These are phyloP conservation scores for Leptopterna dolabrata DNA, from an alignment of 2,888 invertebrate genomes.

Conservation along the genomic window DNA sequence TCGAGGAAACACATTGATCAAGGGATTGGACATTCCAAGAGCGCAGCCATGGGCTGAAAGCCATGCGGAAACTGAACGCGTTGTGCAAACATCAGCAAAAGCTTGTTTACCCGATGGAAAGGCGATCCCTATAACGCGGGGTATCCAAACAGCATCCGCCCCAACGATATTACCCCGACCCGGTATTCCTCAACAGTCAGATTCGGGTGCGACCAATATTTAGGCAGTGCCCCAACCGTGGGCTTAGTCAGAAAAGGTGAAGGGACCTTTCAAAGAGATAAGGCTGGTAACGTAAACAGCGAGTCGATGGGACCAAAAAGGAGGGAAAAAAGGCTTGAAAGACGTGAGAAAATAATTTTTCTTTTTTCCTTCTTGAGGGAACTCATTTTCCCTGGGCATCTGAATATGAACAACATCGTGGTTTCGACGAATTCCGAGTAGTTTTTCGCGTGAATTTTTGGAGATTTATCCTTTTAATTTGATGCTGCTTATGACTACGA, in stretches of 20 bases:
- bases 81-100: slow-evolving; percentile 35
- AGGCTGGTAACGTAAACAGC: slow-evolving; percentile 12
- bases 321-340: background rate
- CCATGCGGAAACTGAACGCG: background rate
- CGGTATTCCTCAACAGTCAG: slow-evolving; percentile 13
- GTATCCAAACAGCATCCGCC: background rate
- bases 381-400: background rate
- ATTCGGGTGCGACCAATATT: slow-evolving; percentile 3
- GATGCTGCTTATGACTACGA: no score
- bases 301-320: background rate
- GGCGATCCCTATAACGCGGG: slow-evolving; percentile 3
- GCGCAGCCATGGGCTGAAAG: background rate
- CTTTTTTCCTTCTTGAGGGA: background rate
- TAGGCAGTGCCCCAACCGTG: background rate
- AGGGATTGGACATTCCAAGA: background rate
- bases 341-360: background rate
- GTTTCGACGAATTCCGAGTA: no score
- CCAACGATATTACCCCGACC: background rate
- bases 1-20: background rate
- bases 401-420: background rate
- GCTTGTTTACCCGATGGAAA: slow-evolving; percentile 4
- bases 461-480: no score
- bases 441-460: no score
- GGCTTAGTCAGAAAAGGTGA: background rate
- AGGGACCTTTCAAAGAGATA: slow-evolving; percentile 10